Evolutionary conservation across 1,140 invertebrate genomes (phyloP), one percentile per base, ranked within the genome.

Genomic region (Lamellibrachia luymesi): DNA sequence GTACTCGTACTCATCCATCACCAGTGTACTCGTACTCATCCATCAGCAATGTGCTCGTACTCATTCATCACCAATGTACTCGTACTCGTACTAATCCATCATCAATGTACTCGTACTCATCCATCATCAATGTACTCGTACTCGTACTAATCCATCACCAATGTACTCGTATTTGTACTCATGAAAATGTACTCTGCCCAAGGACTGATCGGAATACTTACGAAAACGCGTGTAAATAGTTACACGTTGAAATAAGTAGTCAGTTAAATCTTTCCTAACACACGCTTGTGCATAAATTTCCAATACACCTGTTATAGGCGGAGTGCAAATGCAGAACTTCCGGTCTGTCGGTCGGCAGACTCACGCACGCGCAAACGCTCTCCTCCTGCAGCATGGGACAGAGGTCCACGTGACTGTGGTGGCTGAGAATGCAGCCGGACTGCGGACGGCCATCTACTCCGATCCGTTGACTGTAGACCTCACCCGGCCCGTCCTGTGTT

Each of bases 331-430:
- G 64, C 64, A 80, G 64, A 80, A 80, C 64, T 80, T 80, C 64
- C 64, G 64, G 64, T 80, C 64, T 80, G 64, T 80, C 6, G 64
- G 13, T 80, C 64, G 64, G 5, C 64, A 80, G 64, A 80, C 64
- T 80, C 91, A 91, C 91, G 91, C 91, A 22, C 49, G 91, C 49
- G 49, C 51, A 50, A 4, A 91, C 25, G 5, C 7, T n/a, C 25
- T 91, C 49, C 49, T 91, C 2, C n/a, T 91, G 91, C 91, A 91
- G 91, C 91, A 91, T 51, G 91, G 91, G 91, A 51, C 64, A 17
- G 64, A 80, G 64, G 64, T 80, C 13, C 64, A 80, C 64, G 64
- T 80, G 64, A 80, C 64, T 1, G 64, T 80, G 64, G 64, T 80
- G 64, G 64, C 64, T 6, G 64, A 17, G 5, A 80, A 80, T 22